Evolutionary conservation across 2,113 vertebrate genomes (phyloP).

Genomic region (Crocuta crocuta): DNA sequence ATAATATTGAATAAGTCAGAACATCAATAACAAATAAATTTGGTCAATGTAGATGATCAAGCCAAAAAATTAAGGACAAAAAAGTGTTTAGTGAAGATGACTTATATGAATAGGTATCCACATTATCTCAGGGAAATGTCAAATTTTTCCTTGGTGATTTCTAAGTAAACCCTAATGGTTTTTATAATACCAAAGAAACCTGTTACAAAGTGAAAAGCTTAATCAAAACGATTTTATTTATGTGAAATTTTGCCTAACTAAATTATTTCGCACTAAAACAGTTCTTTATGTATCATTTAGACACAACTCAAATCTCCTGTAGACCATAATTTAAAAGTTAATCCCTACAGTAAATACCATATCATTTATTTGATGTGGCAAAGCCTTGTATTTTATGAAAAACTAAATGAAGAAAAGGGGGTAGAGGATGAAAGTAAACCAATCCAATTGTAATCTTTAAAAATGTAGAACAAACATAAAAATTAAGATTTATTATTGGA

Average conservation of each 20-base stretch:
- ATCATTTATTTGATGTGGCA: slow-evolving; percentile 46
- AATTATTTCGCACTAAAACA: slow-evolving; percentile 44
- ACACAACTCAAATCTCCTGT: background rate
- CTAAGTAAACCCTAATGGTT: slow-evolving; percentile 35
- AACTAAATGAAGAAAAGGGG: background rate
- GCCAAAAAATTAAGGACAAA: background rate
- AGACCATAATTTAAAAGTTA: slow-evolving; percentile 53
- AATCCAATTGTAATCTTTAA: background rate
- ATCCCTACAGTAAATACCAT: slow-evolving; percentile 27
- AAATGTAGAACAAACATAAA: background rate
- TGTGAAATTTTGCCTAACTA: slow-evolving; percentile 34
- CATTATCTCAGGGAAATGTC: slow-evolving; percentile 20
- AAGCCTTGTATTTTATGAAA: slow-evolving; percentile 47
- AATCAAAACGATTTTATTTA: slow-evolving; percentile 59
- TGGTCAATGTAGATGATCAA: background rate
- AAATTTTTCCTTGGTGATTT: slow-evolving; percentile 37
- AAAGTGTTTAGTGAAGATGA: background rate
- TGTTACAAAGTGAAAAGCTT: slow-evolving; percentile 17
- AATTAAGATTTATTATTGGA: slow-evolving; percentile 21
- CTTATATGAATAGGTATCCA: background rate
- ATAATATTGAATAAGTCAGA: slow-evolving; percentile 30
- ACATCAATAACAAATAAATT: slow-evolving; percentile 12
- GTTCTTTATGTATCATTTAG: slow-evolving; percentile 40
- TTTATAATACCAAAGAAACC: slow-evolving; percentile 21
- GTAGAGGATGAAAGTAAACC: background rate